Conservation (phyloP, 23 tunicate species). For the Styela clava region DNA sequence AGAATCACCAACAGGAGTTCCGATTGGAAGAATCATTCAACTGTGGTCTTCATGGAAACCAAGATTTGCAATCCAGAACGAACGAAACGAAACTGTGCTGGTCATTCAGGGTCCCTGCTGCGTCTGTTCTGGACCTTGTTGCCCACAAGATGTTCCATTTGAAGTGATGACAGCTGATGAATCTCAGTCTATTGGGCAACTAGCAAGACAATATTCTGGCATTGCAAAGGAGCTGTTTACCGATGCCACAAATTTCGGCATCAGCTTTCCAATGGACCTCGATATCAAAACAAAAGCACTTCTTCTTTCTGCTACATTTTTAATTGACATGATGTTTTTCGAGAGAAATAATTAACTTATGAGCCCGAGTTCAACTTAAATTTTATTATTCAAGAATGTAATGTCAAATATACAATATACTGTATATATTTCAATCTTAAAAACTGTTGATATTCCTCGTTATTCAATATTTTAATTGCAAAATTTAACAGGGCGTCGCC, state of each 20-base stretch:
- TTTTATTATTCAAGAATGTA: too few relatives aligned
- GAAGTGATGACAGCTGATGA: slow-evolving; percentile 36
- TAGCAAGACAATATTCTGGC: slow-evolving; percentile 69
- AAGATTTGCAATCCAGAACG: slow-evolving; percentile 43
- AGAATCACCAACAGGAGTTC: slow-evolving; percentile 69
- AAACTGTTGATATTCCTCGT: too few relatives aligned
- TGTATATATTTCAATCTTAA: too few relatives aligned
- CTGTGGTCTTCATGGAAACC: slow-evolving; percentile 80
- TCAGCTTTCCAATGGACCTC: slow-evolving; percentile 65
- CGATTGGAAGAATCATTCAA: slow-evolving; percentile 64
- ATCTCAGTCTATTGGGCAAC: slow-evolving; percentile 38
- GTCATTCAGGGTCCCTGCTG: slow-evolving; percentile 88
- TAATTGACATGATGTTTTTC: slow-evolving; percentile 43
- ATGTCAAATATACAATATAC: too few relatives aligned
- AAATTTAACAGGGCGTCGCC: too few relatives aligned
- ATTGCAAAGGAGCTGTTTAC: slow-evolving; percentile 75
- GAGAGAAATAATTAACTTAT: not conserved
- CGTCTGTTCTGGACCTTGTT: slow-evolving; percentile 86
- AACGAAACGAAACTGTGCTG: slow-evolving; percentile 46
- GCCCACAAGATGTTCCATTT: slow-evolving; percentile 85
- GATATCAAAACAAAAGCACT: slow-evolving; percentile 80
- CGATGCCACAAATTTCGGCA: slow-evolving; percentile 74
- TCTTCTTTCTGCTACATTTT: slow-evolving; percentile 79
- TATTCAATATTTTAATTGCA: too few relatives aligned
- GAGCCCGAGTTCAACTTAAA: too few relatives aligned